Base-by-base conservation (phyloP, 2,113 vertebrate species). In the Odobenus rosmarus region DNA sequence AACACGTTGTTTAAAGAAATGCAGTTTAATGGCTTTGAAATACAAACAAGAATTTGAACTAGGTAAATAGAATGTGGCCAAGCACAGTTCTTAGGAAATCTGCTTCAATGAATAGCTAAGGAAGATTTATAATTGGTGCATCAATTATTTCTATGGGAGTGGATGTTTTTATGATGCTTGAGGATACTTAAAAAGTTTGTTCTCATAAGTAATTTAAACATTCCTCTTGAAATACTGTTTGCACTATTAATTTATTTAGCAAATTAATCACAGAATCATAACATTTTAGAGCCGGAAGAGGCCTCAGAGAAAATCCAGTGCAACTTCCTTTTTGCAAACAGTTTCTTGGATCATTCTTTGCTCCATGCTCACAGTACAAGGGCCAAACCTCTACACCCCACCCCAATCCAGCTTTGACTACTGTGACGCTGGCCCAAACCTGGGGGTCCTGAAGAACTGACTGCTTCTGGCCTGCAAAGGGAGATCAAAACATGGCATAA, bases 181-280 rank as follows among this genome's bases (percentile, higher is more conserved):
- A 97, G 87, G 71, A 59, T 85, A 67, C 94, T 98, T 96, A 85
- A 93, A 96, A 97, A 98, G 96, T 97, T 98, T 96, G 95, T 96
- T 96, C 96, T 97, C 96, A 91, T 97, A 97, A 98, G 95, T 90
- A 97, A 97, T 96, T 98, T 96, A 97, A 98, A 96, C 93, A 97
- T 95, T 93, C 81, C 61, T 93, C 95, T 96, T 97, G 96, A 98
- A 98, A 96, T 92, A 82, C 93, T 97, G 64, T 96, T 98, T 97
- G 88, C 67, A 71, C 92, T 97, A 79, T 93, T 96, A 95, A 98
- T 98, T 97, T 97, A 95, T 96, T 97, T 97, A 96, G 53, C 82
- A 98, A 96, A 96, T 95, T 97, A 97, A 95, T 97, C 87, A 97
- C 28, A 79, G 95, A 96, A 94, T 97, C 92, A 95, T 94, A 95